Evolutionary conservation across 2,113 vertebrate genomes (phyloP).

Genomic region (Mustelus asterias): DNA sequence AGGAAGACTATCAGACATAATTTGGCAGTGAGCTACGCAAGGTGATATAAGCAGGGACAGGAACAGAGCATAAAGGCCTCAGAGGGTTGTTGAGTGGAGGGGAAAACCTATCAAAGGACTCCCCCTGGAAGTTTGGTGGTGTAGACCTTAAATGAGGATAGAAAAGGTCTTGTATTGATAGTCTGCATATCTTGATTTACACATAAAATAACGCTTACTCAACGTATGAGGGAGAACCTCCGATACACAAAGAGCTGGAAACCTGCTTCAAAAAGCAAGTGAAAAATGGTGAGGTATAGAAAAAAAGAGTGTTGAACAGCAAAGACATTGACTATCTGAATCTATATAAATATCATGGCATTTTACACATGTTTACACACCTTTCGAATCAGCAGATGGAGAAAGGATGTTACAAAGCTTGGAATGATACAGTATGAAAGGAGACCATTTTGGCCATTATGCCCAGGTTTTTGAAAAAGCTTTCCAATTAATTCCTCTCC

Average conservation of each 20-base stretch:
- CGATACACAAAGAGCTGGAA: background rate
- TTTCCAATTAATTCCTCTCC: too few species aligned
- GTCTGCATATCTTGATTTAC: background rate
- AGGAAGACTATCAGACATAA: background rate
- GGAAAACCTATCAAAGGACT: background rate
- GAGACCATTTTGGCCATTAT: too few species aligned
- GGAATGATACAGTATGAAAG: too few species aligned
- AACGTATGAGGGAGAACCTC: background rate
- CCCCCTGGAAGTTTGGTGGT: background rate
- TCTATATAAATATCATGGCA: background rate
- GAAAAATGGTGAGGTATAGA: background rate
- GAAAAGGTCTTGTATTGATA: background rate
- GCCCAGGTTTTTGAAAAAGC: too few species aligned
- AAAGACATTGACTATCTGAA: background rate
- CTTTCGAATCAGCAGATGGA: background rate
- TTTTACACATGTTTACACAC: background rate
- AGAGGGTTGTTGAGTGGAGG: background rate
- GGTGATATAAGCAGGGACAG: background rate
- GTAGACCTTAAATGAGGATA: background rate
- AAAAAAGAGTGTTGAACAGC: background rate
- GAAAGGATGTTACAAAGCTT: background rate
- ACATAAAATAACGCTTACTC: background rate
- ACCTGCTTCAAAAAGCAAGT: background rate
- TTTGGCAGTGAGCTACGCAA: background rate
- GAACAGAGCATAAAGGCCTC: background rate